These are phyloP conservation scores for Empis livida DNA, from an alignment of 2,888 invertebrate species.

Conservation along the genomic window DNA sequence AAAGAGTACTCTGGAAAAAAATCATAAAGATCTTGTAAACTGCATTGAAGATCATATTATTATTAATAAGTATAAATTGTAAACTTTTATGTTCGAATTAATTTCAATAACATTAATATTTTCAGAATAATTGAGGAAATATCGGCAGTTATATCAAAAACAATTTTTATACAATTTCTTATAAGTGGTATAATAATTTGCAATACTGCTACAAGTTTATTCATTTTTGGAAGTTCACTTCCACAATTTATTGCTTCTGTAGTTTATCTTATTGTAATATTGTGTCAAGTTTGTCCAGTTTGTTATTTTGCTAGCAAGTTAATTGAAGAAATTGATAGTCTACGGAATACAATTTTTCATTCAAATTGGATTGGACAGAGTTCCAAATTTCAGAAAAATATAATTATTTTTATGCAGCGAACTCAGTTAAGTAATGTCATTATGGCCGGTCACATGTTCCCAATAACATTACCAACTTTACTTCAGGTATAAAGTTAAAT, in stretches of 20 bases:
- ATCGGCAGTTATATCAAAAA: conserved; percentile 14
- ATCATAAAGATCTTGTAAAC: background rate
- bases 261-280: conserved; percentile 13
- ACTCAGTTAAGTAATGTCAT: background rate
- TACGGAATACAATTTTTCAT: conserved; percentile 3
- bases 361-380: background rate
- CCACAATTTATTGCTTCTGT: conserved; percentile 11
- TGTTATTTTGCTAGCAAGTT: conserved; percentile 17
- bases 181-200: conserved; percentile 15
- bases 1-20: background rate
- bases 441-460: background rate
- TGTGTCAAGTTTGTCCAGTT: conserved; percentile 16
- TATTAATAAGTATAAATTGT: background rate
- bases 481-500: background rate
- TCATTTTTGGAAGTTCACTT: conserved; percentile 15
- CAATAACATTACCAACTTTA: background rate
- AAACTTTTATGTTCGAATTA: background rate
- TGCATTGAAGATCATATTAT: background rate
- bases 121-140: conserved; percentile 3
- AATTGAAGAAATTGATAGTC: conserved; percentile 13
- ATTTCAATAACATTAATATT: too few species aligned
- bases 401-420: background rate
- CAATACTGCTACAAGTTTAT: conserved; percentile 17
- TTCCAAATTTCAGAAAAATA: background rate
- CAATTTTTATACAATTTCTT: conserved; percentile 17